Percentiles rank a stretch among this genome's conserved stretches.
phyloP scores from a whole-genome alignment of 2,113 vertebrate genomes.

The Indicator maculatus region DNA sequence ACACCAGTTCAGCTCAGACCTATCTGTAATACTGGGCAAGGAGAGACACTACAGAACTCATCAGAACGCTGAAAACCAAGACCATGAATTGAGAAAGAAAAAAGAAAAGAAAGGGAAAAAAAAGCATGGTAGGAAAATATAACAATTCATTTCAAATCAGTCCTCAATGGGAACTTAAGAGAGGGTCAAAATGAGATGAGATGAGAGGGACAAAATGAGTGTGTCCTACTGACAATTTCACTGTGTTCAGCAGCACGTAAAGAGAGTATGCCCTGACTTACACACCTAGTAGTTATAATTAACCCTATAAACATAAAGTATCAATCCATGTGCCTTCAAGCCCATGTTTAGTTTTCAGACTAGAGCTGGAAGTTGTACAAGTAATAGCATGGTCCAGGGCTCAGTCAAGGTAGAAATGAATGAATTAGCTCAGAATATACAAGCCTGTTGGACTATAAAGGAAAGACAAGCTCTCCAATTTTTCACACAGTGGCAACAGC shows the following conservation, averaged over 20 bases:
- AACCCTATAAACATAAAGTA: not conserved
- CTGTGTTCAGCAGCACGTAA: not conserved
- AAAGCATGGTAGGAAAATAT: not conserved
- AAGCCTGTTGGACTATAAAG: not conserved
- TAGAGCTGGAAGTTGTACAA: not conserved
- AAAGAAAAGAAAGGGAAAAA: not conserved
- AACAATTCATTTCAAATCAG: not conserved
- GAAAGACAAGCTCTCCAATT: not conserved
- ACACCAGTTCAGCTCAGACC: not conserved
- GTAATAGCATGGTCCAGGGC: not conserved
- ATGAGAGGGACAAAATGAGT: too few species aligned
- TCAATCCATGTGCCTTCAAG: not conserved
- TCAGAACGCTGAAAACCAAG: not conserved
- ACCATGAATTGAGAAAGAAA: not conserved
- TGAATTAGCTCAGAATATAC: not conserved
- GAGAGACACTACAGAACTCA: not conserved
- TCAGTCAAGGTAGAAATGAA: not conserved
- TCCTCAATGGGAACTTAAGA: not conserved
- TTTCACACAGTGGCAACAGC: not conserved
- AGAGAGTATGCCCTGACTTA: not conserved
- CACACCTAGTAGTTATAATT: not conserved
- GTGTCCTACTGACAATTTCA: not conserved
- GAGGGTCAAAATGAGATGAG: not conserved
- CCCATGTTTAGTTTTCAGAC: not conserved
- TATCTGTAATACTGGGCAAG: not conserved